Evolutionary conservation across 2,797 vertebrate genomes (phyloP).

Genomic region (Pempheris klunzingeri): DNA sequence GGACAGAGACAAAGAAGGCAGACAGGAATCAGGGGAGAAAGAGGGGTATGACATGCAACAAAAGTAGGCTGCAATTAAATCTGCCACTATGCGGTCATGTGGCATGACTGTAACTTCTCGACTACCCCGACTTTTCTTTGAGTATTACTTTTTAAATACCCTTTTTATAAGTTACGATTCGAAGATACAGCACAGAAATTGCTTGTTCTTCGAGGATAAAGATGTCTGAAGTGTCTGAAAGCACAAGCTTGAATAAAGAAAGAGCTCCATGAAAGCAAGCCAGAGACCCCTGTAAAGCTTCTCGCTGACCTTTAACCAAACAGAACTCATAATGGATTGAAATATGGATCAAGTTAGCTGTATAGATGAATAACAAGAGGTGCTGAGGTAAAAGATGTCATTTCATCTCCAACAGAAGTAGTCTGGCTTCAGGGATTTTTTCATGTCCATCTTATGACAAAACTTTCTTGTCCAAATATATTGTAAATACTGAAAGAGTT

Average conservation of each 20-base stretch:
- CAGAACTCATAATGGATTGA: conserved; percentile 29
- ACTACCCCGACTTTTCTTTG: no score
- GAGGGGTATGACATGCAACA: no score
- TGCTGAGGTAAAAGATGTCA: conserved; percentile 7
- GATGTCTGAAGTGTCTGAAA: conserved; percentile 19
- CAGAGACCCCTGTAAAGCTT: conserved; percentile 4
- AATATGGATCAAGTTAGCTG: conserved; percentile 36
- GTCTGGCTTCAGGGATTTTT: conserved; percentile 14
- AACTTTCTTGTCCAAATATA: not conserved
- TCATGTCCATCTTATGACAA: conserved; percentile 8
- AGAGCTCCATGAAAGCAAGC: not conserved
- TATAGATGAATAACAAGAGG: conserved; percentile 16
- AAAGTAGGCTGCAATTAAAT: no score
- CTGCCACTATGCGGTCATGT: no score
- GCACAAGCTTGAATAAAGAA: conserved; percentile 37
- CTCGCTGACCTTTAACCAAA: conserved; percentile 44
- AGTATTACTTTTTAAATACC: conserved; percentile 3
- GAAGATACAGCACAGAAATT: conserved; percentile 8
- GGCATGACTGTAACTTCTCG: no score
- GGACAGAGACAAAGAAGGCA: no score
- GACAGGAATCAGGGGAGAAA: no score
- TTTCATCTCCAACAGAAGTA: conserved; percentile 16
- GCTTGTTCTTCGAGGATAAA: conserved; percentile 2
- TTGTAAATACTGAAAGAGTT: not conserved
- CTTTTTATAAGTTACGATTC: conserved; percentile 1